phyloP scores from a whole-genome alignment of 2,888 invertebrate species.

The Portevinia maculata region DNA sequence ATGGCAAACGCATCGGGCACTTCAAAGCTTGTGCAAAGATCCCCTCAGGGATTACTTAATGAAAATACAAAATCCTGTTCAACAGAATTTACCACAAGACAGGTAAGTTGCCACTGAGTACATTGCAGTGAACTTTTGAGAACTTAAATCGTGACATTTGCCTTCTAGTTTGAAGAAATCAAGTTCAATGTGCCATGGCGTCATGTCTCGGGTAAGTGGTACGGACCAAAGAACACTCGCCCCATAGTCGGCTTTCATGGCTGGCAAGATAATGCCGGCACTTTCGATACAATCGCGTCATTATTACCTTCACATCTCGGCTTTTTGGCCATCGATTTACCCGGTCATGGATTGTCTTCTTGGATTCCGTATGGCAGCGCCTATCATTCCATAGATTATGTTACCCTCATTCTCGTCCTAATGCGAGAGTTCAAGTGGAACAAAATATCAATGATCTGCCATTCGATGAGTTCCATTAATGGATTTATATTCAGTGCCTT shows the following conservation, averaged over 20 bases:
- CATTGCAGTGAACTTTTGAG: not conserved
- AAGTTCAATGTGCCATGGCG: conserved; percentile 88
- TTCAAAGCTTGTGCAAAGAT: conserved; percentile 20
- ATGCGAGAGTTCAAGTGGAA: conserved; percentile 88
- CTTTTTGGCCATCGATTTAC: conserved; percentile 87
- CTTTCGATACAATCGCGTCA: conserved; percentile 88
- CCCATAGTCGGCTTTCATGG: conserved; percentile 90
- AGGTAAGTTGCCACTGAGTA: not conserved
- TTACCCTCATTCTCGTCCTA: conserved; percentile 84
- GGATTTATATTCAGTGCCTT: conserved; percentile 85
- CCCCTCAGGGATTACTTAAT: conserved; percentile 22
- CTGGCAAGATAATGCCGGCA: conserved; percentile 90
- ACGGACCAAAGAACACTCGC: conserved; percentile 86
- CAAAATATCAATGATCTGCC: conserved; percentile 87
- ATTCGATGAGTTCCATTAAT: conserved; percentile 87
- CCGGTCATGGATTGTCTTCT: conserved; percentile 89
- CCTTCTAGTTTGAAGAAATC: conserved; percentile 85
- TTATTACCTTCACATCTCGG: conserved; percentile 83
- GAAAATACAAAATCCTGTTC: not conserved
- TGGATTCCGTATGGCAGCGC: conserved; percentile 86
- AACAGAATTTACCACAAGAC: not conserved
- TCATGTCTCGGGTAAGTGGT: conserved; percentile 87
- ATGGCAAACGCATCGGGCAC: conserved; percentile 9
- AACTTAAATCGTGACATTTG: not conserved
- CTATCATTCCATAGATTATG: conserved; percentile 83